These are phyloP conservation scores for Pica pica DNA, from an alignment of 2,113 vertebrate species.

Conservation along the genomic window DNA sequence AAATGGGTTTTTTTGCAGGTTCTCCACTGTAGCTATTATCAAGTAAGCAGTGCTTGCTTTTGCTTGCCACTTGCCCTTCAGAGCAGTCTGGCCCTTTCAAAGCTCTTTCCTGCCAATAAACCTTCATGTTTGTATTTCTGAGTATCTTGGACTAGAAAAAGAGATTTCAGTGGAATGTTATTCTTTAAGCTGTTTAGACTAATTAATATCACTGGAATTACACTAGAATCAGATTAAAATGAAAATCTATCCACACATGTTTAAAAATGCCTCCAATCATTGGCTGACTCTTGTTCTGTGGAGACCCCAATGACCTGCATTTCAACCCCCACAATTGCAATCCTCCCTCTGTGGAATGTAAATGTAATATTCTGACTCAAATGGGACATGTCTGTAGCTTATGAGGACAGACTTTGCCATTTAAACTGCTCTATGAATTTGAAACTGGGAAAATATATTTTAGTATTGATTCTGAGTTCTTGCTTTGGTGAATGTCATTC, in stretches of 20 bases:
- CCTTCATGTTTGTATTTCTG: not conserved
- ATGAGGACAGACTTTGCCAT: not conserved
- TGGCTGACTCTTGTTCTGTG: not conserved
- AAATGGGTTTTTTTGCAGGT: not conserved
- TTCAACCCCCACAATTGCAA: not conserved
- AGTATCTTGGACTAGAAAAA: not conserved
- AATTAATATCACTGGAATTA: not conserved
- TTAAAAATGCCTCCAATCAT: not conserved
- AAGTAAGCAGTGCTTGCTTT: not conserved
- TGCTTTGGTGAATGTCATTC: not conserved
- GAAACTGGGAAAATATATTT: not conserved
- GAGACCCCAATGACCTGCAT: not conserved
- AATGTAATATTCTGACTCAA: not conserved
- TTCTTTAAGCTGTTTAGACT: not conserved
- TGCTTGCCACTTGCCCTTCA: not conserved
- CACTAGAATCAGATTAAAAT: not conserved
- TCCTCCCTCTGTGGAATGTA: not conserved
- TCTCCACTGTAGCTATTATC: not conserved
- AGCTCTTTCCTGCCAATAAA: not conserved
- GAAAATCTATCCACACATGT: not conserved
- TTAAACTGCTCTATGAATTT: not conserved
- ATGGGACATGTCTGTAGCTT: not conserved
- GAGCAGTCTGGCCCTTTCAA: not conserved
- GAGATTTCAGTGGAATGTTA: not conserved
- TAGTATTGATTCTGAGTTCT: not conserved